Percentiles rank a stretch among this genome's conserved stretches.
Conservation (phyloP, 2,113 vertebrate genomes). For the Lepus americanus region DNA sequence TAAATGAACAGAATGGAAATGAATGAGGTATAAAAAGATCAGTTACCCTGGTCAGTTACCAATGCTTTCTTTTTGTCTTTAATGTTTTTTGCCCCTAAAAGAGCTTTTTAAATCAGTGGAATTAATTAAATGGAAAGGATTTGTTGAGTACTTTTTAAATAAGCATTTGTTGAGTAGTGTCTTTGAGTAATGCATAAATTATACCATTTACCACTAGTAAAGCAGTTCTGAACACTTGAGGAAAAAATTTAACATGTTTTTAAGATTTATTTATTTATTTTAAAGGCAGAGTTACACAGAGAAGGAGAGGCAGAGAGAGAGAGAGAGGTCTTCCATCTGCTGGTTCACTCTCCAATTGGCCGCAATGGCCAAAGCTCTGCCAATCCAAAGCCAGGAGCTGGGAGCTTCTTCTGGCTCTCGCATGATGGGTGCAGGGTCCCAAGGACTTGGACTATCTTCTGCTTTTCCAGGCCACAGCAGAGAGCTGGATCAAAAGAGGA, state of each 20-base stretch:
- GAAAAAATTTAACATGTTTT: background rate
- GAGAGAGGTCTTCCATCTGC: too few species aligned
- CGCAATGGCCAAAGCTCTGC: too few species aligned
- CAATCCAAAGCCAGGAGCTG: too few species aligned
- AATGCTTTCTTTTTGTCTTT: slow-evolving; percentile 15
- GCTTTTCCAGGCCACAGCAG: too few species aligned
- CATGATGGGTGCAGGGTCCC: too few species aligned
- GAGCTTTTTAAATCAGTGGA: slow-evolving; percentile 36
- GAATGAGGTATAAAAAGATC: background rate
- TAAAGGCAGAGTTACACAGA: too few species aligned
- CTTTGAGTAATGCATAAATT: slow-evolving; percentile 4
- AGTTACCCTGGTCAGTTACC: slow-evolving; percentile 36
- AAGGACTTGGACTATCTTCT: too few species aligned
- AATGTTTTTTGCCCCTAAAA: slow-evolving; percentile 27
- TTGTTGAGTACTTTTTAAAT: background rate
- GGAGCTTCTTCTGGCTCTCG: too few species aligned
- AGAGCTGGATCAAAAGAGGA: too few species aligned
- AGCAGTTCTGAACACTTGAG: slow-evolving; percentile 55
- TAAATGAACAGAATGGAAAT: slow-evolving; percentile 39
- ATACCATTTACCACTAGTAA: slow-evolving; percentile 1
- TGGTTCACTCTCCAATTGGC: too few species aligned
- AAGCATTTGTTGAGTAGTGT: slow-evolving; percentile 2
- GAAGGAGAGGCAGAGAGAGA: too few species aligned
- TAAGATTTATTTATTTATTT: too few species aligned
- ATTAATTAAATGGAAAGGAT: slow-evolving; percentile 37